Evolutionary conservation across 2,888 invertebrate species (phyloP).

Genomic region (Oscheius sp.): DNA sequence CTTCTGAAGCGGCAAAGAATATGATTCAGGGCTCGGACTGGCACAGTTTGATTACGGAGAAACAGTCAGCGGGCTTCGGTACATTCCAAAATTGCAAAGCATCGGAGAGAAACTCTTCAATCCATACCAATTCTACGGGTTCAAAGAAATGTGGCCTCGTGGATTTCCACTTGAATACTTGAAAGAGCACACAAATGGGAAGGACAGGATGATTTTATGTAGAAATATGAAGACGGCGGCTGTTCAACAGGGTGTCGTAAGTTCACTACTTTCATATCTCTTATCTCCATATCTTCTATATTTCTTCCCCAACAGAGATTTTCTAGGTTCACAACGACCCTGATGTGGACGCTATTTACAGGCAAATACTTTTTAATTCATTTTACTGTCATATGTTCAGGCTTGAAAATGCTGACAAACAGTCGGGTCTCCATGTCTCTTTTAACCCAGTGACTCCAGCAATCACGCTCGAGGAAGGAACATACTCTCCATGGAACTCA

Average conservation of each 20-base stretch:
- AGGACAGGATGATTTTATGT: conserved; percentile 41
- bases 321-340: conserved; percentile 46
- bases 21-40: conserved; percentile 44
- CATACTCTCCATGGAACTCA: conserved; percentile 60
- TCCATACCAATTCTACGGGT: conserved; percentile 51
- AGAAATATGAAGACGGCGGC: conserved; percentile 42
- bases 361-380: conserved; percentile 23
- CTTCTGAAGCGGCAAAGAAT: not conserved
- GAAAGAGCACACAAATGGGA: conserved; percentile 45
- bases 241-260: conserved; percentile 57
- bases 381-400: conserved; percentile 26
- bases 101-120: conserved; percentile 45
- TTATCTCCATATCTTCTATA: too few relatives aligned
- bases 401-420: conserved; percentile 46
- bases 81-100: conserved; percentile 25
- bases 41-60: conserved; percentile 46
- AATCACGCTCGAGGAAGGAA: conserved; percentile 40
- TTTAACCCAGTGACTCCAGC: conserved; percentile 55
- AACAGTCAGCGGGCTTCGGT: conserved; percentile 11
- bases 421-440: conserved; percentile 41
- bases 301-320: too few relatives aligned
- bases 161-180: conserved; percentile 55
- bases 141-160: conserved; percentile 51
- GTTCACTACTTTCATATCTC: too few relatives aligned
- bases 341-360: conserved; percentile 55